Evolutionary conservation across 2,797 vertebrate species (phyloP).

Genomic region (Aplochiton taeniatus): DNA sequence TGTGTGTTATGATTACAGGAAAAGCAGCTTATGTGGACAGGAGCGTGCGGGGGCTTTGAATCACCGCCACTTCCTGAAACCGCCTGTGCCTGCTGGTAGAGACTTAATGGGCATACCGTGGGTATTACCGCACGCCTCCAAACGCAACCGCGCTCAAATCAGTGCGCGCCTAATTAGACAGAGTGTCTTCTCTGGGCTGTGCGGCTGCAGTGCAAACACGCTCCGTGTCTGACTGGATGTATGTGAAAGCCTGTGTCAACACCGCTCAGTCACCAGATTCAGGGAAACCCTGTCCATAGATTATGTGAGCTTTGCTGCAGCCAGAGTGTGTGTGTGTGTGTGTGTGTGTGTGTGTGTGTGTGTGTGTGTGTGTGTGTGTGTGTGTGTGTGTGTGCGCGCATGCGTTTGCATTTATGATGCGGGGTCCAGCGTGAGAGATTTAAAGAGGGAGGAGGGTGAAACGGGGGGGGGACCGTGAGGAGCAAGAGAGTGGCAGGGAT

Average conservation of each 20-base stretch:
- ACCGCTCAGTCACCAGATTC: conserved; percentile 1
- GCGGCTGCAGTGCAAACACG: background rate
- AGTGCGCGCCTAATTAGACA: background rate
- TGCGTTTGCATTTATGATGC: background rate
- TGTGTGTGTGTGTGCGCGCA: background rate
- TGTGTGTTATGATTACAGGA: background rate
- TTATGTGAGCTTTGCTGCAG: background rate
- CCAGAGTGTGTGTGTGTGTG: background rate
- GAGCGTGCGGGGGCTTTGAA: background rate
- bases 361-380: background rate
- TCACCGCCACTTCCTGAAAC: background rate
- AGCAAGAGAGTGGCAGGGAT: too few species aligned
- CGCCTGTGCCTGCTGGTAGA: background rate
- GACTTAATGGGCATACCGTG: background rate
- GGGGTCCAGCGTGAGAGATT: background rate
- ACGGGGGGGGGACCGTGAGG: too few species aligned
- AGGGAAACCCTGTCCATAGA: background rate
- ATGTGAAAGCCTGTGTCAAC: conserved; percentile 8
- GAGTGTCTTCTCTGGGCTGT: background rate
- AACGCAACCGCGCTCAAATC: background rate
- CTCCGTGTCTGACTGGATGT: background rate
- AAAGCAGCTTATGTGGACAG: background rate
- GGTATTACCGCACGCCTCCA: background rate
- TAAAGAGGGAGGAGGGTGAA: background rate
- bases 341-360: background rate